phyloP scores from a whole-genome alignment of 2,113 vertebrate species.

The Macquaria ambigua region DNA sequence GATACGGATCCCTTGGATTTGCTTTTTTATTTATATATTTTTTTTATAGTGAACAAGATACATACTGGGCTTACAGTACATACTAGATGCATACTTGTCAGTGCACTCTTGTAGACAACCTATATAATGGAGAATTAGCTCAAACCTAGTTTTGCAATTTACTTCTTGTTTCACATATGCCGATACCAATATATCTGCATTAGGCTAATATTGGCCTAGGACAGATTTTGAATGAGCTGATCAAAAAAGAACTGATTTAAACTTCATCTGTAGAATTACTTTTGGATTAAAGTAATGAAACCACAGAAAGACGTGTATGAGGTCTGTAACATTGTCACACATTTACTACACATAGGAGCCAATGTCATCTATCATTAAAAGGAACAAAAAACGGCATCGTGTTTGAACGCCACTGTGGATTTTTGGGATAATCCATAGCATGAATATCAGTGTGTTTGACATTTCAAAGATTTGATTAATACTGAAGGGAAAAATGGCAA shows the following conservation, averaged over 20 bases:
- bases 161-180: too few relatives aligned
- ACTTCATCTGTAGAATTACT: background rate
- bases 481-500: constrained; percentile 13
- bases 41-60: background rate
- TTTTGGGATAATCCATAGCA: constrained; percentile 8
- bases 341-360: constrained; percentile 3
- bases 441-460: constrained; percentile 24
- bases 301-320: background rate
- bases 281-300: background rate
- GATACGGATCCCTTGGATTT: background rate
- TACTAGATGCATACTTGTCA: background rate
- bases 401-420: constrained; percentile 2
- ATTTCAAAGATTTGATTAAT: constrained; percentile 51
- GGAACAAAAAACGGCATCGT: background rate
- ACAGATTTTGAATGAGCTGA: background rate
- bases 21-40: background rate
- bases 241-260: background rate
- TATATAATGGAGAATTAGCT: background rate
- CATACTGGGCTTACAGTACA: background rate
- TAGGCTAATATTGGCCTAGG: background rate
- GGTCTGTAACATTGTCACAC: background rate
- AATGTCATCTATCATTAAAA: constrained; percentile 7
- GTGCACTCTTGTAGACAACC: background rate
- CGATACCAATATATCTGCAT: too few relatives aligned
- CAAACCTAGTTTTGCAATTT: background rate